A percentile compares a stretch with the other conserved stretches of the same genome.
Conservation (phyloP, 92 coral and sea anemone genomes). For the Micromussa lordhowensis region DNA sequence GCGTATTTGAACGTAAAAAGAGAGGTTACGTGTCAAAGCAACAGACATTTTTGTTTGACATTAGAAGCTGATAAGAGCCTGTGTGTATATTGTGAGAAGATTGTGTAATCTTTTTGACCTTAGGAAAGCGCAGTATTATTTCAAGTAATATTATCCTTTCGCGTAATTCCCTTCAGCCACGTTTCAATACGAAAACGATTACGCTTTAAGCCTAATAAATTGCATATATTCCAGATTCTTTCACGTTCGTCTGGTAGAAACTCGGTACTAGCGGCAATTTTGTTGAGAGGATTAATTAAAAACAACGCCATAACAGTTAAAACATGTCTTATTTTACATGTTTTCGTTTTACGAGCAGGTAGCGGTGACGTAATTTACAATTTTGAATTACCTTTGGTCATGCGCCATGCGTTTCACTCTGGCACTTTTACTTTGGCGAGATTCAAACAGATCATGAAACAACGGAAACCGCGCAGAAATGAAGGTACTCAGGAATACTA, state of each 20-base stretch:
- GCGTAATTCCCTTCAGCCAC: not conserved
- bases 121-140: not conserved
- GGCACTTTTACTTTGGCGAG: not conserved
- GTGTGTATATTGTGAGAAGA: not conserved
- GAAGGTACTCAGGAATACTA: not conserved
- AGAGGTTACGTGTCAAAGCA: constrained; percentile 28
- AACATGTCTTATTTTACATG: not conserved
- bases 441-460: constrained; percentile 3
- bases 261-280: not conserved
- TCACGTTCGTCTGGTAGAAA: not conserved
- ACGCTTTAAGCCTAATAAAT: not conserved
- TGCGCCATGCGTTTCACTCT: not conserved
- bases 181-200: not conserved
- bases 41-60: not conserved
- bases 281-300: not conserved
- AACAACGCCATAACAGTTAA: not conserved
- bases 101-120: constrained; percentile 19
- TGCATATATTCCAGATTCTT: not conserved
- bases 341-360: not conserved
- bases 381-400: constrained; percentile 1
- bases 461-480: constrained; percentile 25
- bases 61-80: not conserved
- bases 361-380: constrained; percentile 26
- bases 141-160: not conserved
- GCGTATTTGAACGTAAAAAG: not conserved